Conservation (phyloP, 2,113 vertebrate species). For the Stomatorhinus ivindoensis region DNA sequence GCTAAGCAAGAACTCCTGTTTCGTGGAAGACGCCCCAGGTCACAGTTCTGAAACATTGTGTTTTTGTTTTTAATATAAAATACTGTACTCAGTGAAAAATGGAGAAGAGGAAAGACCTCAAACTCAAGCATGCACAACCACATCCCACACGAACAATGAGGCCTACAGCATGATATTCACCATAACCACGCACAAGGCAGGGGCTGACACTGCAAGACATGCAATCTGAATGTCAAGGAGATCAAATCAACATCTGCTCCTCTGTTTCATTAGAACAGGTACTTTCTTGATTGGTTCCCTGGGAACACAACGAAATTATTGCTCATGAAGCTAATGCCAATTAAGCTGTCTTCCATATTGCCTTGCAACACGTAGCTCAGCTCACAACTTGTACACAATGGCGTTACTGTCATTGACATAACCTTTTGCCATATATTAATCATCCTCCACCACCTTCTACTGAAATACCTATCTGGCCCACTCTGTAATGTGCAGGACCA, state of each 20-base stretch:
- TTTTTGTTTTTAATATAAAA: not conserved
- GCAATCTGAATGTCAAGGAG: not conserved
- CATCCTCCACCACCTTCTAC: constrained; percentile 35
- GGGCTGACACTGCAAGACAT: not conserved
- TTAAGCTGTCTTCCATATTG: not conserved
- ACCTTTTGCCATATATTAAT: constrained; percentile 32
- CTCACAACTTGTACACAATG: constrained; percentile 26
- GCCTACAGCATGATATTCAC: not conserved
- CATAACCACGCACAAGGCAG: not conserved
- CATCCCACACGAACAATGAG: not conserved
- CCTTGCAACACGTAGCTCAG: not conserved
- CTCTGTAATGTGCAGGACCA: not conserved
- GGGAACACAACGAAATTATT: not conserved
- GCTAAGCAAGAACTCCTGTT: too few species aligned
- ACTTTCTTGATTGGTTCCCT: not conserved
- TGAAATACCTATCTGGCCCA: not conserved
- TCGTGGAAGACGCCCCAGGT: not conserved
- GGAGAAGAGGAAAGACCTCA: not conserved
- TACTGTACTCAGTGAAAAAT: not conserved
- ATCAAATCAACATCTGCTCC: not conserved
- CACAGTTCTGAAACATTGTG: not conserved
- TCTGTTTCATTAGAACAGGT: not conserved
- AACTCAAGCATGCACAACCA: not conserved
- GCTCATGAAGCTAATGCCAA: not conserved
- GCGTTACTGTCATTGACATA: constrained; percentile 49